These are phyloP conservation scores for Drosophila greeni DNA, from an alignment of 2,888 invertebrate genomes.

Conservation along the genomic window DNA sequence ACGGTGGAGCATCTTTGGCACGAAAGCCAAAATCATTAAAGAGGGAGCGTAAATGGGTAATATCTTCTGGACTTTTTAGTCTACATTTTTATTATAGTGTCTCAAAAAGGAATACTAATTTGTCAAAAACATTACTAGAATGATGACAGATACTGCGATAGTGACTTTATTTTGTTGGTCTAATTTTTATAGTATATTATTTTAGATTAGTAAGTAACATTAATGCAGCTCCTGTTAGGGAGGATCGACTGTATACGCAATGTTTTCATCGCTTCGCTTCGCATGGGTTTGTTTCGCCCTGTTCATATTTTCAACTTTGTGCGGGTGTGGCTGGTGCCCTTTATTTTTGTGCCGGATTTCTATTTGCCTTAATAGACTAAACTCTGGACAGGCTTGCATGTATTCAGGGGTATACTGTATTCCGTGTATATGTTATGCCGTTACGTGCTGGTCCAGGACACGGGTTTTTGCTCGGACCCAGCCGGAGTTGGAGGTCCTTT, in stretches of 20 bases:
- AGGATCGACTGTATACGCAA: conserved; percentile 21
- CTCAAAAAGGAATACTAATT: background rate
- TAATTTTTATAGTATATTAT: too few relatives aligned
- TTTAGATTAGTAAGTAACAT: background rate
- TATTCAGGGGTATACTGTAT: conserved; percentile 2
- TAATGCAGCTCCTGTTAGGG: background rate
- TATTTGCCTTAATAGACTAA: conserved; percentile 69
- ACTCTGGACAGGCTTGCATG: conserved; percentile 32
- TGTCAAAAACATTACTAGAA: background rate
- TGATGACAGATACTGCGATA: too few relatives aligned
- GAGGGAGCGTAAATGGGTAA: too few relatives aligned
- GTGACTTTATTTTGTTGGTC: too few relatives aligned
- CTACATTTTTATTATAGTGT: background rate
- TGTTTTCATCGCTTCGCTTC: conserved; percentile 32
- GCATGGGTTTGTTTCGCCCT: conserved; percentile 42
- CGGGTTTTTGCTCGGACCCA: conserved; percentile 22
- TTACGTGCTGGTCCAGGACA: conserved; percentile 17
- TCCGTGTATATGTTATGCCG: background rate
- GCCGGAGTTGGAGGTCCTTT: conserved; percentile 13
- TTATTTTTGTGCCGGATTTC: conserved; percentile 40
- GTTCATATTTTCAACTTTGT: conserved; percentile 55
- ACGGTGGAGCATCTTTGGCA: background rate
- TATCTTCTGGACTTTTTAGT: background rate
- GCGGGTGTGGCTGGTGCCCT: conserved; percentile 17
- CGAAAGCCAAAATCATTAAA: background rate